phyloP scores from a whole-genome alignment of 2,888 invertebrate species.

The Artemia sinica region DNA sequence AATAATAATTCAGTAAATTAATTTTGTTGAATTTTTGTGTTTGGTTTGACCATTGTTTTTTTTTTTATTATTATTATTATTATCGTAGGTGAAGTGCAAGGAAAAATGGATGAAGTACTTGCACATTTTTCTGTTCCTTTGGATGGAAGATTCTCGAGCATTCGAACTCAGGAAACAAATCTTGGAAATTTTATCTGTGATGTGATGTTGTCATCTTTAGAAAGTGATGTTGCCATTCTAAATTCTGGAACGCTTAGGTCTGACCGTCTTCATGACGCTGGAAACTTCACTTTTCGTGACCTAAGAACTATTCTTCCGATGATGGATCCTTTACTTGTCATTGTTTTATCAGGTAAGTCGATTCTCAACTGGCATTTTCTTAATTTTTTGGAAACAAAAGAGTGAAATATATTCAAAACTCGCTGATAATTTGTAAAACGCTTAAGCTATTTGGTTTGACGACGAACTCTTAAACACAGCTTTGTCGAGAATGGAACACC shows the following conservation, averaged over 20 bases:
- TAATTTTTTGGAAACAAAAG: neutral
- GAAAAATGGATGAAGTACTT: slow-evolving; percentile 63
- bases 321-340: slow-evolving; percentile 60
- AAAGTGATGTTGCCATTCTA: slow-evolving; percentile 63
- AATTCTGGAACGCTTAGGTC: slow-evolving; percentile 74
- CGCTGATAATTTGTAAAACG: neutral
- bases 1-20: too few relatives aligned
- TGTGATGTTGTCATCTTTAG: slow-evolving; percentile 56
- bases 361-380: neutral
- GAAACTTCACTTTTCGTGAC: slow-evolving; percentile 67
- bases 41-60: too few relatives aligned
- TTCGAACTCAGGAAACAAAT: slow-evolving; percentile 70
- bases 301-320: slow-evolving; percentile 65
- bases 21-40: too few relatives aligned
- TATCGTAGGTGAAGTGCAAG: slow-evolving; percentile 49
- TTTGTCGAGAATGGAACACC: too few relatives aligned
- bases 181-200: slow-evolving; percentile 56
- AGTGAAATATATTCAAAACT: neutral
- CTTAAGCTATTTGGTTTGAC: too few relatives aligned
- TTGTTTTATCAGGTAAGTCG: slow-evolving; percentile 46
- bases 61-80: too few relatives aligned
- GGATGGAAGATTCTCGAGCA: slow-evolving; percentile 62
- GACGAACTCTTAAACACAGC: too few relatives aligned
- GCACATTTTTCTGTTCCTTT: slow-evolving; percentile 69
- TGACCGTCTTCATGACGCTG: slow-evolving; percentile 56